Evolutionary conservation across 2,113 vertebrate species (phyloP).

Genomic region (Notechis scutatus): DNA sequence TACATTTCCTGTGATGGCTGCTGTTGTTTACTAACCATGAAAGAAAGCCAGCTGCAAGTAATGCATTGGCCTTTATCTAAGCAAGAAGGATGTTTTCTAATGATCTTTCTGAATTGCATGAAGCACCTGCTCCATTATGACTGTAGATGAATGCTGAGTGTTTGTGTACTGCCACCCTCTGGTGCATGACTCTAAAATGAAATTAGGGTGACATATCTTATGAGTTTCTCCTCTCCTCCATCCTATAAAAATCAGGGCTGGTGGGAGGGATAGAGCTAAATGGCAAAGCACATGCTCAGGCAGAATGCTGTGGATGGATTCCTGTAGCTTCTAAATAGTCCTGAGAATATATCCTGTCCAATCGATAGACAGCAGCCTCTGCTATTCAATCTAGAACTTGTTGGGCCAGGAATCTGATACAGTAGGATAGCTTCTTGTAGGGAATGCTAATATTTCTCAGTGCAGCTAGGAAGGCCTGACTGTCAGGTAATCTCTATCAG

Average conservation of each 20-base stretch:
- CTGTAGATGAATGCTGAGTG: not conserved
- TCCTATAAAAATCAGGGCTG: not conserved
- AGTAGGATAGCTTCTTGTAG: not conserved
- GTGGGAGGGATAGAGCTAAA: not conserved
- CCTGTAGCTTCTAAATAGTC: not conserved
- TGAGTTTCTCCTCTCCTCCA: not conserved
- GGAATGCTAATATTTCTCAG: not conserved
- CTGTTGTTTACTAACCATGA: slow-evolving; percentile 28
- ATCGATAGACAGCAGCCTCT: not conserved
- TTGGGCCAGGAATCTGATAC: not conserved
- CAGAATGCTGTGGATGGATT: not conserved
- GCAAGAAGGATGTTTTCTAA: not conserved
- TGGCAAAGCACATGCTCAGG: not conserved
- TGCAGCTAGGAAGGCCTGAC: not conserved
- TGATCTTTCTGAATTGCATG: not conserved
- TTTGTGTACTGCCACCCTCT: slow-evolving; percentile 11
- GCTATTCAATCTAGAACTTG: not conserved
- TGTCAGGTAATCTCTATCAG: not conserved
- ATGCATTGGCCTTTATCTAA: not conserved
- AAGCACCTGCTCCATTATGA: not conserved
- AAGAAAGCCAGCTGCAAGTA: not conserved
- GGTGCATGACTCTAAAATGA: not conserved
- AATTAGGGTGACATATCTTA: not conserved
- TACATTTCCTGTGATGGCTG: not conserved
- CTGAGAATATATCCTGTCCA: not conserved